These are phyloP conservation scores for Limnephilus lunatus DNA, from an alignment of 2,888 invertebrate species.

Conservation along the genomic window DNA sequence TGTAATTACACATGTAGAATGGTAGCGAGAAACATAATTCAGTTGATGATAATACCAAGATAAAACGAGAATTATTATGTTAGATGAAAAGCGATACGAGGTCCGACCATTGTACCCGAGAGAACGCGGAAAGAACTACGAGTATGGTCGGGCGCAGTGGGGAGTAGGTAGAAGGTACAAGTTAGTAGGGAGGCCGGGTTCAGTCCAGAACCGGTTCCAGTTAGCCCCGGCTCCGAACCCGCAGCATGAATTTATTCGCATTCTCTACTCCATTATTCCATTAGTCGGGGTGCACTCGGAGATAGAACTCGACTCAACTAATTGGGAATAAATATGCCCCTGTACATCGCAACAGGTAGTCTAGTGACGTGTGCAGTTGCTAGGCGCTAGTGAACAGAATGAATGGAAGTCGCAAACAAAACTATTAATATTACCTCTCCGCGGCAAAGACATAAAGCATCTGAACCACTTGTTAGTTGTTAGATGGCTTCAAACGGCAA, in stretches of 20 bases:
- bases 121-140: slow-evolving; percentile 32
- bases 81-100: slow-evolving; percentile 21
- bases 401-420: neutral
- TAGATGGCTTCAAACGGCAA: neutral
- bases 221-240: slow-evolving; percentile 9
- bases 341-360: slow-evolving; percentile 46
- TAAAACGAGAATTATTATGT: neutral
- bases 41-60: neutral
- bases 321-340: slow-evolving; percentile 55
- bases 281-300: slow-evolving; percentile 33
- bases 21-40: neutral
- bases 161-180: neutral
- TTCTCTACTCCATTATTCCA: slow-evolving; percentile 50
- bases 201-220: slow-evolving; percentile 32
- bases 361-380: slow-evolving; percentile 12
- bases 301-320: slow-evolving; percentile 46
- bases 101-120: neutral
- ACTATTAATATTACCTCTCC: neutral
- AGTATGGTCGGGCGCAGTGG: neutral
- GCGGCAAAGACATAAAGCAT: neutral
- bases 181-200: neutral
- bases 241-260: slow-evolving; percentile 53
- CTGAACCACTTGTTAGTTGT: neutral
- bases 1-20: neutral
- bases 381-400: neutral